phyloP scores from a whole-genome alignment of 2,113 vertebrate species.

The Cephalopholis sonnerati region DNA sequence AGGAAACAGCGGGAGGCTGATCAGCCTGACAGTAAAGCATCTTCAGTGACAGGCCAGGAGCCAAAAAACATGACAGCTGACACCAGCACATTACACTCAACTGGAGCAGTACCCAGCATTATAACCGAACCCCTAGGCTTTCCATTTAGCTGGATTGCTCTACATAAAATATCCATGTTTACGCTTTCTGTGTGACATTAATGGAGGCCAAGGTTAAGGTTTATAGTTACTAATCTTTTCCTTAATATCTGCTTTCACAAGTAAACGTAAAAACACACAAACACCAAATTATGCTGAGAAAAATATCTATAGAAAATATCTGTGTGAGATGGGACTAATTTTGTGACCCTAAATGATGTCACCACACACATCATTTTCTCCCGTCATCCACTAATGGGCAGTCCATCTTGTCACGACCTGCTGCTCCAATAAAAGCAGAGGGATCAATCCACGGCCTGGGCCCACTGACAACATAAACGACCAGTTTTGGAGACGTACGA shows the following conservation, averaged over 20 bases:
- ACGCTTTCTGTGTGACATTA: neutral
- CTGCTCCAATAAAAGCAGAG: slow-evolving; percentile 35
- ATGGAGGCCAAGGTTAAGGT: slow-evolving; percentile 18
- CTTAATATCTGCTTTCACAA: neutral
- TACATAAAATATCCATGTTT: slow-evolving; percentile 17
- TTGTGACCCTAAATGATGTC: slow-evolving; percentile 12
- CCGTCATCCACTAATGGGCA: slow-evolving; percentile 18
- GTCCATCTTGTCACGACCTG: slow-evolving; percentile 35
- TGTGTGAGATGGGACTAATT: slow-evolving; percentile 11
- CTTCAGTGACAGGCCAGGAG: slow-evolving; percentile 16
- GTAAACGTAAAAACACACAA: slow-evolving; percentile 16
- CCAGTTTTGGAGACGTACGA: slow-evolving; percentile 40
- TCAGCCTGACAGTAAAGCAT: slow-evolving; percentile 39
- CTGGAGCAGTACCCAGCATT: neutral
- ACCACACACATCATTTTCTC: slow-evolving; percentile 11
- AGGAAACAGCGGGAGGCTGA: slow-evolving; percentile 38
- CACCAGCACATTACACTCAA: slow-evolving; percentile 13
- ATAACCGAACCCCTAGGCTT: neutral
- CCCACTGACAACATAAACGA: slow-evolving; percentile 47
- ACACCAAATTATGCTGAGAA: neutral
- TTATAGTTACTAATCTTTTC: slow-evolving; percentile 6
- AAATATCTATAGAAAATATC: neutral
- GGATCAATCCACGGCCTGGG: slow-evolving; percentile 47
- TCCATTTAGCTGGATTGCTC: slow-evolving; percentile 23
- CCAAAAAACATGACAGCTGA: slow-evolving; percentile 25